Conservation (phyloP, 1,140 invertebrate genomes). For the Brachionus manjavacas region DNA sequence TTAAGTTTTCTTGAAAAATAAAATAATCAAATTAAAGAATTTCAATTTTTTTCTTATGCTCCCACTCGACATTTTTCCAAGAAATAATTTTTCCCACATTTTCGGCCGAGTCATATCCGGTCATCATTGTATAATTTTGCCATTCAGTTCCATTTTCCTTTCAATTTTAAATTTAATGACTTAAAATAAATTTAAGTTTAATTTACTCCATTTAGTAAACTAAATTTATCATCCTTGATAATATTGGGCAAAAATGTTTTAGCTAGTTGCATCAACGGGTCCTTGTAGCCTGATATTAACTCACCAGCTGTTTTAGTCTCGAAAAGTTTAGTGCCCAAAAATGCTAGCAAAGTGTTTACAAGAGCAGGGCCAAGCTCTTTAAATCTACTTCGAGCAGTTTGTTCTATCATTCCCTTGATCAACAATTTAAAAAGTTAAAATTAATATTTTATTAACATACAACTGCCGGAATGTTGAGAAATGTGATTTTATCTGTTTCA, state of each 20-base stretch:
- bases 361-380: neutral
- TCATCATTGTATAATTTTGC: slow-evolving; percentile 39
- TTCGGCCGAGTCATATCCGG: neutral
- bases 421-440: neutral
- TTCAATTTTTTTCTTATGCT: neutral
- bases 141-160: slow-evolving; percentile 37
- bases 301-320: slow-evolving; percentile 23
- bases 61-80: slow-evolving; percentile 23
- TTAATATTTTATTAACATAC: neutral
- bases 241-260: slow-evolving; percentile 16
- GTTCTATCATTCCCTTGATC: slow-evolving; percentile 23
- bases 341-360: neutral
- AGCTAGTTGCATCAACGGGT: slow-evolving; percentile 20
- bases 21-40: neutral
- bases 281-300: slow-evolving; percentile 27
- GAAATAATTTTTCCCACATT: slow-evolving; percentile 29
- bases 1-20: neutral
- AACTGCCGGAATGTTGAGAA: slow-evolving; percentile 17
- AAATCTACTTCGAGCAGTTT: neutral
- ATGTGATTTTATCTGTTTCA: slow-evolving; percentile 19
- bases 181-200: neutral
- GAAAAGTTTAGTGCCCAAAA: slow-evolving; percentile 34
- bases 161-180: too few species aligned
- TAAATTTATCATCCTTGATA: slow-evolving; percentile 40
- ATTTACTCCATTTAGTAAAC: slow-evolving; percentile 30